phyloP scores from a whole-genome alignment of 1,140 invertebrate genomes.

The Camponotus pennsylvanicus region DNA sequence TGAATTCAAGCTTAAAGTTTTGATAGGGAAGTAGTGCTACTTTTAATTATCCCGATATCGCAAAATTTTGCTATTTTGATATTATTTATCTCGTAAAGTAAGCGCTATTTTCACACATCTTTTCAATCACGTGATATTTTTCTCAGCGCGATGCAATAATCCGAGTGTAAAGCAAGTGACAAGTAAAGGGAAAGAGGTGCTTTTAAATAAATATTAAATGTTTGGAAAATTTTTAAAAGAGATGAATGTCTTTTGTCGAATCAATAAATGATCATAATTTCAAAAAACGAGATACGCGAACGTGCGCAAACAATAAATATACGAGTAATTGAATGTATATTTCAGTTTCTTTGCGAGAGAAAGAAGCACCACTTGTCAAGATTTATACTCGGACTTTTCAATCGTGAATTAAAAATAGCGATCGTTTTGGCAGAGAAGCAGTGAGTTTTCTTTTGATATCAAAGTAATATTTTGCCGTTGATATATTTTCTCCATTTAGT shows the following conservation, averaged over 20 bases:
- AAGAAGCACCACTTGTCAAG: constrained; percentile 49
- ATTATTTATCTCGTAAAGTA: neutral
- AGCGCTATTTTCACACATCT: neutral
- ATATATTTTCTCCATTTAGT: constrained; percentile 11
- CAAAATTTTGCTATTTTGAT: neutral
- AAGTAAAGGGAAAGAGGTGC: neutral
- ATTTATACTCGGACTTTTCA: constrained; percentile 37
- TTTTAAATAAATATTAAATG: neutral
- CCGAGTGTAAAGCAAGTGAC: constrained; percentile 10
- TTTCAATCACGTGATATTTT: neutral
- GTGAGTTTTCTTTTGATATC: constrained; percentile 16
- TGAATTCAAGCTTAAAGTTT: neutral
- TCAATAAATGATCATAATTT: neutral
- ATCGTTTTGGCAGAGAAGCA: constrained; percentile 47
- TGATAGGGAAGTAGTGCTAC: neutral
- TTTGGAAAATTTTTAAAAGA: neutral
- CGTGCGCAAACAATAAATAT: neutral
- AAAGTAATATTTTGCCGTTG: constrained; percentile 5
- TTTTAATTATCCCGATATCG: neutral
- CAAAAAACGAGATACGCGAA: neutral
- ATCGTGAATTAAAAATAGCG: constrained; percentile 43
- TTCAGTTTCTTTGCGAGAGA: constrained; percentile 5
- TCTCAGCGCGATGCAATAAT: neutral
- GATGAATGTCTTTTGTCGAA: neutral
- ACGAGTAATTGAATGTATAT: constrained; percentile 13